Conservation (phyloP, 2,888 invertebrate genomes). For the Rosalia funebris region DNA sequence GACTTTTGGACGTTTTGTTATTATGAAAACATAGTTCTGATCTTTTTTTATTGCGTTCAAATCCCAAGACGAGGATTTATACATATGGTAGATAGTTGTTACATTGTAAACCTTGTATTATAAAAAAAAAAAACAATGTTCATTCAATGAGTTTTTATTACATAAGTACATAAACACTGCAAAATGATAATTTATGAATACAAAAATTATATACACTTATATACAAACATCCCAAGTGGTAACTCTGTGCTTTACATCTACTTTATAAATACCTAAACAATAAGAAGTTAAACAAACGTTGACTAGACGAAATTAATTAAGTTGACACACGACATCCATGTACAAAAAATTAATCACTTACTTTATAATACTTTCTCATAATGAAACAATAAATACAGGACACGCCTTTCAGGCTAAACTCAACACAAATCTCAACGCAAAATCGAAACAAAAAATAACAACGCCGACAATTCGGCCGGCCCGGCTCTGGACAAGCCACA, state of each 20-base stretch:
- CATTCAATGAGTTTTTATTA: too few relatives aligned
- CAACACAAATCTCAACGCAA: constrained; percentile 33
- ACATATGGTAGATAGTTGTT: too few relatives aligned
- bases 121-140: too few relatives aligned
- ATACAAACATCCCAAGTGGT: constrained; percentile 42
- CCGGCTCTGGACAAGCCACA: not conserved
- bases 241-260: constrained; percentile 35
- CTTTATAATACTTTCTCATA: constrained; percentile 43
- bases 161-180: constrained; percentile 48
- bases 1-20: too few relatives aligned
- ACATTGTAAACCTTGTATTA: too few relatives aligned
- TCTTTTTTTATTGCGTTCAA: too few relatives aligned
- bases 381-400: constrained; percentile 39
- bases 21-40: too few relatives aligned
- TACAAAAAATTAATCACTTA: constrained; percentile 35
- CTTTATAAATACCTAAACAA: constrained; percentile 45
- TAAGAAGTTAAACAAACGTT: constrained; percentile 46
- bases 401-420: constrained; percentile 37
- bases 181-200: constrained; percentile 45
- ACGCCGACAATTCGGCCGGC: constrained; percentile 14
- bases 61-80: too few relatives aligned
- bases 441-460: constrained; percentile 28
- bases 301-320: constrained; percentile 50
- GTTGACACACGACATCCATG: constrained; percentile 37
- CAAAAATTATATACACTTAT: constrained; percentile 45